phyloP scores from a whole-genome alignment of 30 jellyfish, hydroid and myxozoan species.

The Cassiopea xamachana region DNA sequence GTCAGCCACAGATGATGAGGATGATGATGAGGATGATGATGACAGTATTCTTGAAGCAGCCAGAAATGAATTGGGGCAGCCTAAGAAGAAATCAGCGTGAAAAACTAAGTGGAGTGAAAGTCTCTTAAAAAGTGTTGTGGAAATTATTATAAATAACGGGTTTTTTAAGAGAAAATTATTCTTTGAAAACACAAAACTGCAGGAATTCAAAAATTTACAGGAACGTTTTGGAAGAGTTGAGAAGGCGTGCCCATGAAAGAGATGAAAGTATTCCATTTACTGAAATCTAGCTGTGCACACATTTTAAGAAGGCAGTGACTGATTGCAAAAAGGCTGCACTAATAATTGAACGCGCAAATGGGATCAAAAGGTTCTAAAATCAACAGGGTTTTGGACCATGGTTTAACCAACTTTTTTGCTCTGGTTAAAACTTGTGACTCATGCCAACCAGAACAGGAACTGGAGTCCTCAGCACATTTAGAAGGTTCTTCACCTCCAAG shows the following conservation, averaged over 20 bases:
- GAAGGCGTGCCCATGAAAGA: conserved; percentile 30
- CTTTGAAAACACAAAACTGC: conserved; percentile 32
- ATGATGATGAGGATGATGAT: conserved; percentile 4
- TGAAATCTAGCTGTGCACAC: conserved; percentile 26
- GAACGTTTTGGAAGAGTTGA: conserved; percentile 5
- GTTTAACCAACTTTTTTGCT: conserved; percentile 7
- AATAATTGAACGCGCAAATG: conserved; percentile 39
- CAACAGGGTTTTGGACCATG: conserved; percentile 29
- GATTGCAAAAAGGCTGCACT: conserved; percentile 61
- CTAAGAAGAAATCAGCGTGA: conserved; percentile 15
- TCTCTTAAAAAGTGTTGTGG: conserved; percentile 15
- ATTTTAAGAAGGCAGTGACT: conserved; percentile 18
- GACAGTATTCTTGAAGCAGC: background rate
- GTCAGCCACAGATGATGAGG: background rate
- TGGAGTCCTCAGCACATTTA: conserved; percentile 34
- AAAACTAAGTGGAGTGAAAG: conserved; percentile 40
- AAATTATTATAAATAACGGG: conserved; percentile 21
- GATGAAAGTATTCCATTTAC: conserved; percentile 17
- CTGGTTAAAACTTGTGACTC: conserved; percentile 39
- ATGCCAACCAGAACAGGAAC: conserved; percentile 69
- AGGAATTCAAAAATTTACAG: conserved; percentile 28
- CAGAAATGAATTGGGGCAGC: background rate
- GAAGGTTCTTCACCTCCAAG: conserved; percentile 22
- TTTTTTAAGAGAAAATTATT: conserved; percentile 23
- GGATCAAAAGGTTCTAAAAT: conserved; percentile 39